Base-by-base conservation (phyloP, 2,797 vertebrate species). In the Thamnophis elegans region DNA sequence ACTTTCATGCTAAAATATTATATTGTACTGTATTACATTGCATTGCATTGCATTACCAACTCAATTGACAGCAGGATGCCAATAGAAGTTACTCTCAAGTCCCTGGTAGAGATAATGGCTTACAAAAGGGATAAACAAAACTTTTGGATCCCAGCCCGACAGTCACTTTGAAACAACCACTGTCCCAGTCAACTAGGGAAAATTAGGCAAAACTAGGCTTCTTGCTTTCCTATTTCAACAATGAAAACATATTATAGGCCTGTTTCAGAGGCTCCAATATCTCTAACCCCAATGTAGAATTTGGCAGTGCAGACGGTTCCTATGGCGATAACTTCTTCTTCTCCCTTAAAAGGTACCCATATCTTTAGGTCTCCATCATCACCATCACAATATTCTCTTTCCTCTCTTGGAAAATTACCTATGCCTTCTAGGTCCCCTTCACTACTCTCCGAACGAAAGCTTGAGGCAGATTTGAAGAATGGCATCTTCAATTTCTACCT, bases 391-490 rank as follows among this genome's bases (percentile, higher is more conserved):
- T 36, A 54, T 60, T 86, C 55, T 92, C n/a, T 85, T 65, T 42
- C 32, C 51, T 60, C 55, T 32, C 56, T 82, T 87, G 86, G 55
- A 87, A 87, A 92, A 59, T 78, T 98, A 98, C 98, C 98, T 91
- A 97, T 95, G 65, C 96, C 97, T 94, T 98, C 98, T 60, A 95
- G 51, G 94, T 98, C 98, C 93, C 97, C 87, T 60, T 98, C 97
- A 90, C 97, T 98, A 96, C 92, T 95, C 16, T 98, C 97, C 87
- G 98, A 98, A 68, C 25, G 96, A 28, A 94, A 93, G 92, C 98
- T 98, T 53, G 82, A 89, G 6, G 96, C 96, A 14, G 96, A 96
- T 96, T 97, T 97, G 96, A 97, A 96, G 87, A 95, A 95, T 53
- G 97, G 96, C 98, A 98, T 98, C 91, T 89, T 95, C 91, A 4